phyloP scores from a whole-genome alignment of 2,888 invertebrate species.

The Augiades crinisus region DNA sequence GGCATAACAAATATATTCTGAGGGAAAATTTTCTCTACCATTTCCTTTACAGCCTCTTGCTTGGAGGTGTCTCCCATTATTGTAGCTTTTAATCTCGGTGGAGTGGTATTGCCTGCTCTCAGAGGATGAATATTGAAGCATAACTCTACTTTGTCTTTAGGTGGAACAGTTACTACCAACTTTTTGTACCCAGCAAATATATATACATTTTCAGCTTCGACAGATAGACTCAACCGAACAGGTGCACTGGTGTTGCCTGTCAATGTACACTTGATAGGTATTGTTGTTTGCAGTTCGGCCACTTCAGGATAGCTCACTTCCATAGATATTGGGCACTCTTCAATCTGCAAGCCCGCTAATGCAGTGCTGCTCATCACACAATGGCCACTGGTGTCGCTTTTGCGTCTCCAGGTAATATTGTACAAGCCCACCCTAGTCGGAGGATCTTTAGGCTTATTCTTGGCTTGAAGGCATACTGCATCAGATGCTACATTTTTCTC shows the following conservation, averaged over 20 bases:
- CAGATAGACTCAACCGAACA: conserved; percentile 86
- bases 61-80: conserved; percentile 63
- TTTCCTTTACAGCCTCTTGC: conserved; percentile 67
- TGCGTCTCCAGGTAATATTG: conserved; percentile 71
- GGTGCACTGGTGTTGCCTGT: conserved; percentile 87
- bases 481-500: conserved; percentile 68
- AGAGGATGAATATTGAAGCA: conserved; percentile 91
- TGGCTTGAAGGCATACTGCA: conserved; percentile 67
- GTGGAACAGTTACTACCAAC: conserved; percentile 83
- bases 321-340: conserved; percentile 82
- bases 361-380: conserved; percentile 79
- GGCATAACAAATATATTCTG: conserved; percentile 78
- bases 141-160: conserved; percentile 81
- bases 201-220: conserved; percentile 94
- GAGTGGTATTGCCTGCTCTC: conserved; percentile 86
- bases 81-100: conserved; percentile 82
- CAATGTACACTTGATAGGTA: conserved; percentile 86
- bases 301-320: conserved; percentile 86
- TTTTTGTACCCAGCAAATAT: conserved; percentile 98
- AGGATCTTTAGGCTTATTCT: conserved; percentile 64
- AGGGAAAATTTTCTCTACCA: conserved; percentile 75
- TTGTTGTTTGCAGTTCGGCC: conserved; percentile 87
- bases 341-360: conserved; percentile 79
- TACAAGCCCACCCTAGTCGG: conserved; percentile 69
- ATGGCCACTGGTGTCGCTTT: conserved; percentile 46